Percentiles rank a stretch among this genome's conserved stretches.
phyloP scores from a whole-genome alignment of 1,140 invertebrate species.

The Scaptomyza hsui region DNA sequence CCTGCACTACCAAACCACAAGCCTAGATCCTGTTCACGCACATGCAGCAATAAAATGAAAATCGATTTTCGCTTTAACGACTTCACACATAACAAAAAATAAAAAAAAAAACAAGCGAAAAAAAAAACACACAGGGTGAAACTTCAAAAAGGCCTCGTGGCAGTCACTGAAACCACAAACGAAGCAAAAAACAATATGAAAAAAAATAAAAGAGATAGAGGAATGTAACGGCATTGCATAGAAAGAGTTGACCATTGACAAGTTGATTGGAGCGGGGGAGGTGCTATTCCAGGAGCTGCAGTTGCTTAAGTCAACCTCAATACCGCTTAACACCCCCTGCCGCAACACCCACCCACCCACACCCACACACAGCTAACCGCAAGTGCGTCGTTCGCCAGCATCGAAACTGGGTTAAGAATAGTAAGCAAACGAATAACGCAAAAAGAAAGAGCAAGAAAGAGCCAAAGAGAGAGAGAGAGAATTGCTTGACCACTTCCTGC shows the following conservation, averaged over 20 bases:
- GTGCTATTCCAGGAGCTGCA: not conserved
- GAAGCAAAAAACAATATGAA: conserved; percentile 56
- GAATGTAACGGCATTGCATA: conserved; percentile 58
- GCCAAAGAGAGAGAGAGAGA: not conserved
- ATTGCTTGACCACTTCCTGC: conserved; percentile 70
- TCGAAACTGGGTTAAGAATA: conserved; percentile 71
- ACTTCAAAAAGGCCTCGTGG: conserved; percentile 55
- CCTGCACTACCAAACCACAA: not conserved
- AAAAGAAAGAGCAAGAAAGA: conserved; percentile 1
- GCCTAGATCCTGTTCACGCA: conserved; percentile 39
- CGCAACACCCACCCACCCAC: not conserved
- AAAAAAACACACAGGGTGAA: conserved; percentile 38
- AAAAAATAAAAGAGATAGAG: conserved; percentile 38
- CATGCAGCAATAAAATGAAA: conserved; percentile 76
- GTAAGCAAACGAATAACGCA: conserved; percentile 24
- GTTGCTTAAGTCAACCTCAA: conserved; percentile 11
- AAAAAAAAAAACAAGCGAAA: conserved; percentile 30
- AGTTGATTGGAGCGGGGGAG: not conserved
- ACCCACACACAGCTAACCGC: not conserved
- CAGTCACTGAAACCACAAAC: conserved; percentile 63
- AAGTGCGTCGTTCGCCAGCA: conserved; percentile 10
- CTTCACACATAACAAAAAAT: conserved; percentile 70
- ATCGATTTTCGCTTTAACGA: conserved; percentile 81
- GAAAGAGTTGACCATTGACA: conserved; percentile 53
- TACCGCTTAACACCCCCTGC: not conserved